A percentile compares a stretch with the other conserved stretches of the same genome.
phyloP scores from a whole-genome alignment of 1,140 invertebrate genomes.

The Dryas iulia region DNA sequence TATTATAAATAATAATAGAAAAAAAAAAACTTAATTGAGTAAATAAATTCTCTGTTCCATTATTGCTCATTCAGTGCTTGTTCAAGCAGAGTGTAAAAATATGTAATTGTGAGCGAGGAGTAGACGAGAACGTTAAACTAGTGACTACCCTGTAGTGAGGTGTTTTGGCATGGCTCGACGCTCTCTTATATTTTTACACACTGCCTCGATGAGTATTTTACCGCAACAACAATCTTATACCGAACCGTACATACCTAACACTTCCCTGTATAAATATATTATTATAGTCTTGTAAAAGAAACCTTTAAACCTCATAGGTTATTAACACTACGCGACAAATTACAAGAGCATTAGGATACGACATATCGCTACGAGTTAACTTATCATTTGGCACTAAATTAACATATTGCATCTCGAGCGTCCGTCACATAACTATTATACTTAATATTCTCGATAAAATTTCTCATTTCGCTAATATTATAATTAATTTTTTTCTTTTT shows the following conservation, averaged over 20 bases:
- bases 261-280: slow-evolving; percentile 79
- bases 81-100: slow-evolving; percentile 73
- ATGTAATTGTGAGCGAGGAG: slow-evolving; percentile 36
- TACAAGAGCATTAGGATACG: slow-evolving; percentile 77
- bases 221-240: slow-evolving; percentile 73
- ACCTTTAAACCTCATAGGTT: slow-evolving; percentile 76
- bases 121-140: slow-evolving; percentile 27
- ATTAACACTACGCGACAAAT: slow-evolving; percentile 77
- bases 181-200: slow-evolving; percentile 66
- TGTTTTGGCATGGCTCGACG: slow-evolving; percentile 12
- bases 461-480: slow-evolving; percentile 54
- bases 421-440: slow-evolving; percentile 70
- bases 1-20: slow-evolving; percentile 66
- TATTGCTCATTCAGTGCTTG: slow-evolving; percentile 73
- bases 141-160: slow-evolving; percentile 12
- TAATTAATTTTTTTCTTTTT: slow-evolving; percentile 57
- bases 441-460: slow-evolving; percentile 53
- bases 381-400: slow-evolving; percentile 81
- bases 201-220: slow-evolving; percentile 76
- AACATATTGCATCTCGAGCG: slow-evolving; percentile 79
- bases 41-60: slow-evolving; percentile 80
- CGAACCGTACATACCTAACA: slow-evolving; percentile 76
- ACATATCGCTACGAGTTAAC: slow-evolving; percentile 79
- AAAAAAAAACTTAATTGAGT: slow-evolving; percentile 76
- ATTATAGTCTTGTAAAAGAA: slow-evolving; percentile 79